These are phyloP conservation scores for Limnothrissa miodon DNA, from an alignment of 2,113 vertebrate species.

Conservation along the genomic window DNA sequence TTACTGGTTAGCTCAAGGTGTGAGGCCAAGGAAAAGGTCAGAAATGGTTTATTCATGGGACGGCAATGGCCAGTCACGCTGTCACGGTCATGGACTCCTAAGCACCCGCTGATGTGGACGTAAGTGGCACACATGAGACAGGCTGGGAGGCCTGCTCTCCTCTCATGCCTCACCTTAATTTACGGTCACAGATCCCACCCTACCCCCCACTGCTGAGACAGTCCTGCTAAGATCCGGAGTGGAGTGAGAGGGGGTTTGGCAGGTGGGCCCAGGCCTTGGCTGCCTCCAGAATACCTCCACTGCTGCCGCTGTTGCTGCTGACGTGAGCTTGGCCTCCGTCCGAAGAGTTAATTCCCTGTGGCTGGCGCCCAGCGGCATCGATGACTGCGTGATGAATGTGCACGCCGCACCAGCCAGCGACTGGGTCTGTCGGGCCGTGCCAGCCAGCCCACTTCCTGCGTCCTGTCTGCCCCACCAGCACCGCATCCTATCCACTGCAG, in stretches of 20 bases:
- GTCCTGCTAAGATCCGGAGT: not conserved
- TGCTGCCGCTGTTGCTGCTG: slow-evolving; percentile 41
- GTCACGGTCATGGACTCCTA: slow-evolving; percentile 32
- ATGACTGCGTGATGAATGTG: not conserved
- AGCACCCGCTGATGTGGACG: slow-evolving; percentile 49
- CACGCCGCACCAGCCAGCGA: not conserved
- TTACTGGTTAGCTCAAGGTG: not conserved
- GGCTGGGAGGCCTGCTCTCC: slow-evolving; percentile 31
- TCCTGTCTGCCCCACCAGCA: not conserved
- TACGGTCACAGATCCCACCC: slow-evolving; percentile 24
- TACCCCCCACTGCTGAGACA: not conserved
- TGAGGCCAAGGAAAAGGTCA: slow-evolving; percentile 27
- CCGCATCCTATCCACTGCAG: not conserved
- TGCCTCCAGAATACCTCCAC: slow-evolving; percentile 32
- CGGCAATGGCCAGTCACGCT: slow-evolving; percentile 21
- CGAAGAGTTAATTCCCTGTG: slow-evolving; percentile 55
- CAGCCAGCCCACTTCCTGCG: not conserved
- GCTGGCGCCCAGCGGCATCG: not conserved
- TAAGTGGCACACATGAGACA: slow-evolving; percentile 52
- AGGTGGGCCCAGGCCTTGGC: slow-evolving; percentile 50
- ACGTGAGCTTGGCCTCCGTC: slow-evolving; percentile 53
- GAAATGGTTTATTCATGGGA: slow-evolving; percentile 30
- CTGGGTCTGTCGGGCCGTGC: not conserved
- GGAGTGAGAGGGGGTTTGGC: slow-evolving; percentile 49
- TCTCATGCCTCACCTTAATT: slow-evolving; percentile 43